These are phyloP conservation scores for Euzophera pinguis DNA, from an alignment of 2,888 invertebrate species.

Conservation along the genomic window DNA sequence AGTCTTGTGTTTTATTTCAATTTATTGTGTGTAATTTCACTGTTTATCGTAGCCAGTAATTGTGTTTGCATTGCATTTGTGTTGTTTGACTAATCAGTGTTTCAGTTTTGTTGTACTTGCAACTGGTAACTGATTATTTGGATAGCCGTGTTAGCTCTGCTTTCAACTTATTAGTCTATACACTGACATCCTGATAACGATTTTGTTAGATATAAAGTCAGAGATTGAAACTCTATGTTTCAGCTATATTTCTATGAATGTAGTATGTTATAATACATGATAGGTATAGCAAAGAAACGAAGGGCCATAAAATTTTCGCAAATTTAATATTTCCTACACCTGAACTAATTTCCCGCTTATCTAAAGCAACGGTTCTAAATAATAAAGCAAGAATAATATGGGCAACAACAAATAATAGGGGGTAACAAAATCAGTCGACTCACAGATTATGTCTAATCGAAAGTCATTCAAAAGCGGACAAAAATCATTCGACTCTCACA, in stretches of 20 bases:
- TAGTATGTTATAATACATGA: too few species aligned
- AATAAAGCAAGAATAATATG: slow-evolving; percentile 26
- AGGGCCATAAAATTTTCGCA: too few species aligned
- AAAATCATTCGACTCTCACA: too few species aligned
- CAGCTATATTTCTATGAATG: too few species aligned
- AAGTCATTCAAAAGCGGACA: too few species aligned
- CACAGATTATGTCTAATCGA: too few species aligned
- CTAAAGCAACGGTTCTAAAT: slow-evolving; percentile 29
- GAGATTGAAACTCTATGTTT: neutral
- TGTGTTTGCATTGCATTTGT: neutral
- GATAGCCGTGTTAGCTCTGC: neutral
- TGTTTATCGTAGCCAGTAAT: slow-evolving; percentile 1
- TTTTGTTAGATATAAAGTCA: too few species aligned
- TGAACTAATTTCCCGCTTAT: neutral
- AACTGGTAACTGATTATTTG: neutral
- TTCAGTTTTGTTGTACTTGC: neutral
- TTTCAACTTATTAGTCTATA: neutral
- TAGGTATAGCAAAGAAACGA: too few species aligned
- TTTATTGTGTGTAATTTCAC: neutral
- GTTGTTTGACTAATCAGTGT: slow-evolving; percentile 1
- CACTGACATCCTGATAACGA: neutral
- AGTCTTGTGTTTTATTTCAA: slow-evolving; percentile 6
- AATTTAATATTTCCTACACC: too few species aligned
- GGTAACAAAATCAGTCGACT: too few species aligned
- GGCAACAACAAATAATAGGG: too few species aligned